Evolutionary conservation across 2,113 vertebrate genomes (phyloP), one percentile per base, ranked within the genome.

Genomic region (Neogale vison): DNA sequence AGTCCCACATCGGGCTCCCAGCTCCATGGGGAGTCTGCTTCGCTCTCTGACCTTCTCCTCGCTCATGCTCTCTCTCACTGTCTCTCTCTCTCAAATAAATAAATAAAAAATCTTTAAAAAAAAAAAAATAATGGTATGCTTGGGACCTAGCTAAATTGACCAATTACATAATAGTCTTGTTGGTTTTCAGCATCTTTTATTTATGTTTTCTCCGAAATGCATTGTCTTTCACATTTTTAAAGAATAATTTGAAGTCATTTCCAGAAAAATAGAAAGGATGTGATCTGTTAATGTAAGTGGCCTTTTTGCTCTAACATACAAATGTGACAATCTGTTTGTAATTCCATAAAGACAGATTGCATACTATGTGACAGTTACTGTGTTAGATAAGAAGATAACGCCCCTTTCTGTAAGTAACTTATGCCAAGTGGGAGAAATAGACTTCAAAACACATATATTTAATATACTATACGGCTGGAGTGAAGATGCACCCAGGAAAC

Each of bases 191-290:
- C 59, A 29, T 93, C 71, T 95, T 92, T 55, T 45, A 90, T 55
- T 88, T 86, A 57, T 69, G 10, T 92, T 96, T 95, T 95, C 67
- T 96, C 15, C 39, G 59, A 94, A 95, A 95, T 83, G 39, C 15
- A 80, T 1, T 61, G 10, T 57, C 63, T 65, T 89, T 90, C 61
- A 72, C 67, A 61, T 47, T 98, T 96, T 76, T 83, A 90, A 96
- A 61, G 39, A 67, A 76, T 39, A 91, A 42, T 39, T 76, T 95
- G 21, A 94, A 88, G 88, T 85, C 36, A 55, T 24, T 89, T 92
- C 92, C 82, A 93, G 39, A 82, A 96, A 94, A 94, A 63, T 57
- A 36, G 69, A 74, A 84, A 96, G 67, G 23, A 26, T 63, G 8
- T 29, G 42, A 79, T 88, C 17, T 82, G 18, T 39, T 95, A 31